phyloP scores from a whole-genome alignment of 2,113 vertebrate genomes.

The Anoplopoma fimbria region DNA sequence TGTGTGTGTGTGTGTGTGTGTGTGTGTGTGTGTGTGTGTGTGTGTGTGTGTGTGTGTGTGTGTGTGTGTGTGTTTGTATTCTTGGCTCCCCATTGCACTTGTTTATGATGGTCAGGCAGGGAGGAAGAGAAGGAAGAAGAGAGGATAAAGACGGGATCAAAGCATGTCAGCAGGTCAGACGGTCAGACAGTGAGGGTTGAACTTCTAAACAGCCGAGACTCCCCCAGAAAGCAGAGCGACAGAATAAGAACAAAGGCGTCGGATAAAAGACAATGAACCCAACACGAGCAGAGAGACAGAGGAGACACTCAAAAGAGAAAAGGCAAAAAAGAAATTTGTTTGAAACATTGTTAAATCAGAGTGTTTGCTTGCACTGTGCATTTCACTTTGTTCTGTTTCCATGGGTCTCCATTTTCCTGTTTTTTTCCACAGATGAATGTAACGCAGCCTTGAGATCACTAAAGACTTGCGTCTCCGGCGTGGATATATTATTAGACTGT shows the following conservation, averaged over 20 bases:
- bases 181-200: conserved; percentile 41
- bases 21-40: neutral
- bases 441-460: neutral
- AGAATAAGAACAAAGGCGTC: conserved; percentile 58
- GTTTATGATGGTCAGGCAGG: conserved; percentile 15
- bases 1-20: neutral
- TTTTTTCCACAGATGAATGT: neutral
- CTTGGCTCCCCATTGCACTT: neutral
- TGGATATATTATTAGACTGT: neutral
- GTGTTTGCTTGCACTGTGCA: neutral
- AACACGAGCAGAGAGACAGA: neutral
- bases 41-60: conserved; percentile 2
- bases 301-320: neutral
- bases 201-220: conserved; percentile 45
- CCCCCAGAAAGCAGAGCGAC: conserved; percentile 59
- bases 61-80: conserved; percentile 2
- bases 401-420: neutral
- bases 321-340: neutral
- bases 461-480: neutral
- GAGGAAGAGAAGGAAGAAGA: conserved; percentile 16
- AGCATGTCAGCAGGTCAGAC: conserved; percentile 63
- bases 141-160: conserved; percentile 47
- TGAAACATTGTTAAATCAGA: neutral
- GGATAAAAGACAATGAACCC: conserved; percentile 41
- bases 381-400: neutral